Conservation (phyloP, 2,797 vertebrate species). For the Lateolabrax maculatus region DNA sequence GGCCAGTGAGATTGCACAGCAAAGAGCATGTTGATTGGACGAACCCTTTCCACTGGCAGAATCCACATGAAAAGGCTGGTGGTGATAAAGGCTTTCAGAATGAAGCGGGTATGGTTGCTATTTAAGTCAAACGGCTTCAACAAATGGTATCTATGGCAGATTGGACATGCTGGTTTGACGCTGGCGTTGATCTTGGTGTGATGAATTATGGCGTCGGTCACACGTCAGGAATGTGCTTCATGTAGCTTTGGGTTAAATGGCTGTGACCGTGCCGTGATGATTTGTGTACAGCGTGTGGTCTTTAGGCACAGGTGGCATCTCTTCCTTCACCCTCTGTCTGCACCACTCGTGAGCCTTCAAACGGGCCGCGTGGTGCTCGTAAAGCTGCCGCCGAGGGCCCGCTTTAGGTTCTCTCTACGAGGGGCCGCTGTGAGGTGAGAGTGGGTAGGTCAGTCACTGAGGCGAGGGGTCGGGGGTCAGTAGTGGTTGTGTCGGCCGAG, state of each 20-base stretch:
- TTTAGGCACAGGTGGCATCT: constrained; percentile 82
- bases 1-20: constrained; percentile 36
- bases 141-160: constrained; percentile 13
- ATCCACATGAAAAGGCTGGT: constrained; percentile 39
- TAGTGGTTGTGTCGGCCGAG: constrained; percentile 80
- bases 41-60: background rate
- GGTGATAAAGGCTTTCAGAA: constrained; percentile 36
- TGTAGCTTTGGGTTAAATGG: constrained; percentile 51
- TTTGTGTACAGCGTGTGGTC: constrained; percentile 74
- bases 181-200: constrained; percentile 7
- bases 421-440: constrained; percentile 4
- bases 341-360: constrained; percentile 14
- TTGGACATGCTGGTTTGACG: constrained; percentile 16
- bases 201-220: constrained; percentile 39
- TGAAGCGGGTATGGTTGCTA: background rate
- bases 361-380: constrained; percentile 3
- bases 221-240: constrained; percentile 62
- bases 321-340: constrained; percentile 48
- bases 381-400: constrained; percentile 18
- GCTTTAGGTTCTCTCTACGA: constrained; percentile 29
- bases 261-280: constrained; percentile 39
- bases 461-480: constrained; percentile 75
- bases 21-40: constrained; percentile 29
- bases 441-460: constrained; percentile 50
- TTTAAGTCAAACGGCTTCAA: constrained; percentile 2